Evolutionary conservation across 2,888 invertebrate genomes (phyloP), one percentile per base, ranked within the genome.

Genomic region (Scotopteryx bipunctaria): DNA sequence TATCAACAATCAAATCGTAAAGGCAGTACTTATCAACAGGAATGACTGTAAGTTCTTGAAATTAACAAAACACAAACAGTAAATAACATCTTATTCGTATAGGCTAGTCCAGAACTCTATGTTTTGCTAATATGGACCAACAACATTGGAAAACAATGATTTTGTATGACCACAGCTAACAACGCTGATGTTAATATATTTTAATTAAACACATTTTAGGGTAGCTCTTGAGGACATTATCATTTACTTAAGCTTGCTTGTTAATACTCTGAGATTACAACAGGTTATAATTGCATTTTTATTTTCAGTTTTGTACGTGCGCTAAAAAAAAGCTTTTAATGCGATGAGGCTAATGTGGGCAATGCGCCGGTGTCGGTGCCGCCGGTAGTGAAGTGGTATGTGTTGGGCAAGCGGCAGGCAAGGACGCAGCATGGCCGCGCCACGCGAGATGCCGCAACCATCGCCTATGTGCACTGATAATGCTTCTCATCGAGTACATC

Each of bases 351-450:
- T 59, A 56, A 57, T 54, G 45, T 53, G 35, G 38, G 29, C 15
- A 42, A 23, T 11, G 41, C 19, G 17, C 32, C 25, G 21, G 50
- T 50, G 37, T n/a, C n/a, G n/a, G n/a, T n/a, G n/a, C n/a, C n/a
- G n/a, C n/a, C n/a, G n/a, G n/a, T n/a, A n/a, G n/a, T n/a, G n/a
- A n/a, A n/a, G n/a, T n/a, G 49, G 59, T 57, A 37, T 79, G 71
- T 81, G 76, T 86, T 85, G 81, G 65, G 86, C 78, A 86, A 88
- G 71, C 72, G 63, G 72, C 83, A 85, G 83, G 88, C 87, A 86
- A 86, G 86, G 87, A 83, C 87, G 80, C 66, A 49, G 58, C 63
- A 44, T 48, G 38, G 48, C 43, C 42, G 38, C 23, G 29, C 46
- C 31, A 33, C 65, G 68, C 58, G 55, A 46, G 60, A 63, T 78